phyloP scores from a whole-genome alignment of 1,140 invertebrate genomes.

The Trichogramma pretiosum region DNA sequence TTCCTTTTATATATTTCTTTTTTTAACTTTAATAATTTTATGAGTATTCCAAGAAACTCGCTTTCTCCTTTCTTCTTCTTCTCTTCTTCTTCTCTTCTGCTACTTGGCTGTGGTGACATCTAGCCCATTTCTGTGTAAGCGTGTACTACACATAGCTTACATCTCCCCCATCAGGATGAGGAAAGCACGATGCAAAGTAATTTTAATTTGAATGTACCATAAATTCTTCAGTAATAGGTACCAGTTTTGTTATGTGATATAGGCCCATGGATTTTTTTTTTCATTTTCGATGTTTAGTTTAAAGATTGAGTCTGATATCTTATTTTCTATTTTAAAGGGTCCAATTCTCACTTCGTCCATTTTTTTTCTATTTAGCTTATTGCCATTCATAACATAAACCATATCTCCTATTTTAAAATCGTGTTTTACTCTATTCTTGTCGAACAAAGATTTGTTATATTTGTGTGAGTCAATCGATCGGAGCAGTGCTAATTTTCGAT shows the following conservation, averaged over 20 bases:
- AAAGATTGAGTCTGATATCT: conserved; percentile 24
- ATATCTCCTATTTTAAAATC: conserved; percentile 19
- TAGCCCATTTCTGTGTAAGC: too few species aligned
- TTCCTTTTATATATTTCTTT: too few species aligned
- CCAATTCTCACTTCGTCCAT: conserved; percentile 24
- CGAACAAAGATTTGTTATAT: conserved; percentile 24
- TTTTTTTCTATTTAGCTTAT: conserved; percentile 24
- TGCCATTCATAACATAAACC: conserved; percentile 26
- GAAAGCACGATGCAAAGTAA: too few species aligned
- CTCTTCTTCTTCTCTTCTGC: too few species aligned
- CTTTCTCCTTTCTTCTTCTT: too few species aligned
- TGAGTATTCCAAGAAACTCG: too few species aligned
- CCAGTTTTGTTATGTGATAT: conserved; percentile 23
- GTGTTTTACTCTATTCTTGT: conserved; percentile 19
- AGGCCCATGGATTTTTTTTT: conserved; percentile 23
- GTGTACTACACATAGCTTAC: too few species aligned
- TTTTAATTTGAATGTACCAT: too few species aligned
- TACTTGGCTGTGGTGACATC: too few species aligned
- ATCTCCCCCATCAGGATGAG: too few species aligned
- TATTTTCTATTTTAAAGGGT: conserved; percentile 21
- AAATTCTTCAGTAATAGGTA: too few species aligned
- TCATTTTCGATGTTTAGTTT: conserved; percentile 21
- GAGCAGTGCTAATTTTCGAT: conserved; percentile 20
- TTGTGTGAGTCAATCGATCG: conserved; percentile 23
- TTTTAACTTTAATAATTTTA: too few species aligned